These are phyloP conservation scores for Neodontobutis hainanensis DNA, from an alignment of 2,113 vertebrate species.

Conservation along the genomic window DNA sequence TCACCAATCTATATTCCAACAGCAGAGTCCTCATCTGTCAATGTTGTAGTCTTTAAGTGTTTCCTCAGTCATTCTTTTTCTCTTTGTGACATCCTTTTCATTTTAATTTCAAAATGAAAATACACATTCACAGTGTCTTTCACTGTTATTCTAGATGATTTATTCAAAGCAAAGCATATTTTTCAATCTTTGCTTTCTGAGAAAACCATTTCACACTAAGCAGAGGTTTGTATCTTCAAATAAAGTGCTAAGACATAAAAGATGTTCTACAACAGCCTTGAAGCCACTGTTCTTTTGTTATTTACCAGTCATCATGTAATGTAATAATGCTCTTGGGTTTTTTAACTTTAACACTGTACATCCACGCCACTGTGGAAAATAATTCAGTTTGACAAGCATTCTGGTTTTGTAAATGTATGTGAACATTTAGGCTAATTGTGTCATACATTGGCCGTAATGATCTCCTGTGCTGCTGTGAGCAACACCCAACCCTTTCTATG, in stretches of 20 bases:
- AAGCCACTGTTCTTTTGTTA: background rate
- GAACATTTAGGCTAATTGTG: too few relatives aligned
- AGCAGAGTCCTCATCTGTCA: constrained; percentile 43
- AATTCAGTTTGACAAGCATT: too few relatives aligned
- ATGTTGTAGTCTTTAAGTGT: constrained; percentile 1
- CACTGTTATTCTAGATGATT: background rate
- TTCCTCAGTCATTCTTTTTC: constrained; percentile 16
- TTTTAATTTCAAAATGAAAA: background rate
- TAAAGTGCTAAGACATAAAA: constrained; percentile 16
- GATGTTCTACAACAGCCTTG: constrained; percentile 23
- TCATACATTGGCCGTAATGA: too few relatives aligned
- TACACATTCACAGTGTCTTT: background rate
- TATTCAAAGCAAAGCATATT: too few relatives aligned
- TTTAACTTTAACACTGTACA: background rate
- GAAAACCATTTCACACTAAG: constrained; percentile 16
- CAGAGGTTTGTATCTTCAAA: constrained; percentile 43
- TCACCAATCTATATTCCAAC: constrained; percentile 60
- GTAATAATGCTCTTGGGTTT: constrained; percentile 1
- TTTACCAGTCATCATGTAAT: background rate
- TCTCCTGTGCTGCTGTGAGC: too few relatives aligned
- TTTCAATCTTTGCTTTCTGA: too few relatives aligned
- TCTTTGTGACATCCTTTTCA: constrained; percentile 6
- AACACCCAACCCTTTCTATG: background rate
- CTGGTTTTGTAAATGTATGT: too few relatives aligned
- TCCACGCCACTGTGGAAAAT: too few relatives aligned